phyloP scores from a whole-genome alignment of 2,888 invertebrate species.

The Psylliodes chrysocephalus region DNA sequence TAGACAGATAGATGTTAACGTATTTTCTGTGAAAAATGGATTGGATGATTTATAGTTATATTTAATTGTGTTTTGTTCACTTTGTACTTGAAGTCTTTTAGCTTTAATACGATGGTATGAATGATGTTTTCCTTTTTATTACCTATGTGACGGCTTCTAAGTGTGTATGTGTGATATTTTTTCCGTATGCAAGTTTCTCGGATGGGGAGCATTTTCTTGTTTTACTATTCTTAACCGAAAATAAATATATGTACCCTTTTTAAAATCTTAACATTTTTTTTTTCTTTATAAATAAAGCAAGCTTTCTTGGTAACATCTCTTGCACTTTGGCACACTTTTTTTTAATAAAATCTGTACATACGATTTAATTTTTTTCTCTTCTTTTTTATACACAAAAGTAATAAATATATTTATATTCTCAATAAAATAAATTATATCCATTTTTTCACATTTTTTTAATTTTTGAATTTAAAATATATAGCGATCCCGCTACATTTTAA shows the following conservation, averaged over 20 bases:
- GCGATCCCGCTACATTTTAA: conserved; percentile 61
- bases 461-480: conserved; percentile 59
- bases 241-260: conserved; percentile 65
- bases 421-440: conserved; percentile 62
- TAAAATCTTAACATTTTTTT: conserved; percentile 54
- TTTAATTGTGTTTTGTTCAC: conserved; percentile 27
- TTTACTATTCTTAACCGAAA: conserved; percentile 43
- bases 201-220: conserved; percentile 28
- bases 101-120: conserved; percentile 53
- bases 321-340: conserved; percentile 66
- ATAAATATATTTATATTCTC: conserved; percentile 59
- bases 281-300: conserved; percentile 62
- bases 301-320: conserved; percentile 64
- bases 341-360: conserved; percentile 66
- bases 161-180: conserved; percentile 45
- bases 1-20: conserved; percentile 27
- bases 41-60: conserved; percentile 19
- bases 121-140: conserved; percentile 32
- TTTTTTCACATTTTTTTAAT: conserved; percentile 64
- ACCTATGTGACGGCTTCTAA: conserved; percentile 36
- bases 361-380: conserved; percentile 61
- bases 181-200: conserved; percentile 53
- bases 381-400: conserved; percentile 64
- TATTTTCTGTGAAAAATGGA: conserved; percentile 39
- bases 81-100: conserved; percentile 44